Evolutionary conservation across 1,140 invertebrate genomes (phyloP).

Genomic region (Mya arenaria): DNA sequence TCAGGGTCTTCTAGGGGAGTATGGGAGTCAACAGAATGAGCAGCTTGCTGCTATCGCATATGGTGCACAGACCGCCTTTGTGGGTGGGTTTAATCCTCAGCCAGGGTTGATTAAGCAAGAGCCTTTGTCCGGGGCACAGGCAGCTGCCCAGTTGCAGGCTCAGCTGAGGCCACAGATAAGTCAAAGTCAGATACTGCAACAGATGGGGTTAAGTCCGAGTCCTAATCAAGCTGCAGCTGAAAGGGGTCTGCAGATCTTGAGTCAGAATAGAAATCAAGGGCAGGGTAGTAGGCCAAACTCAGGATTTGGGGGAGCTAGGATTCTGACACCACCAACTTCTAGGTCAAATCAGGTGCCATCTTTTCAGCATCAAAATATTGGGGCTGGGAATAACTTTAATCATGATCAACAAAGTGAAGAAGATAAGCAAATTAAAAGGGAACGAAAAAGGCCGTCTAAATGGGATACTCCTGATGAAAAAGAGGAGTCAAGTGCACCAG

Average conservation of each 20-base stretch:
- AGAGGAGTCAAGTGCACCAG: conserved; percentile 30
- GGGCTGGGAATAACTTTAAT: not conserved
- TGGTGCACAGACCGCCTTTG: conserved; percentile 48
- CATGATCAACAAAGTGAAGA: conserved; percentile 4
- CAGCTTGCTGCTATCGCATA: conserved; percentile 44
- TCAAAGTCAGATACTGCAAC: not conserved
- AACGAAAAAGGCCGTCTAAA: conserved; percentile 66
- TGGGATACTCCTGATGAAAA: conserved; percentile 63
- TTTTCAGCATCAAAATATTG: conserved; percentile 34
- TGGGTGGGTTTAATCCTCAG: conserved; percentile 45
- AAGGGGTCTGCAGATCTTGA: not conserved
- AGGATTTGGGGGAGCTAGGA: conserved; percentile 33
- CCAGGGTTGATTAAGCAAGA: conserved; percentile 32
- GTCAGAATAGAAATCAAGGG: conserved; percentile 48
- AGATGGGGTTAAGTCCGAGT: not conserved
- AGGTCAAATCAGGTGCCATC: conserved; percentile 49
- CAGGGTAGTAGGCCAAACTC: conserved; percentile 29
- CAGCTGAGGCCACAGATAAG: not conserved
- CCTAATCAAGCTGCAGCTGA: not conserved
- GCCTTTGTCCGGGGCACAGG: not conserved
- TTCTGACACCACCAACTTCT: conserved; percentile 35
- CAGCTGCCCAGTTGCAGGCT: not conserved
- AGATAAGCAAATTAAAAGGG: conserved; percentile 58
- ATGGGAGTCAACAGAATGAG: conserved; percentile 53
- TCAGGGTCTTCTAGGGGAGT: conserved; percentile 46